Percentiles rank a stretch among this genome's conserved stretches.
phyloP scores from a whole-genome alignment of 2,797 vertebrate genomes.

The Rhabdomys pumilio region DNA sequence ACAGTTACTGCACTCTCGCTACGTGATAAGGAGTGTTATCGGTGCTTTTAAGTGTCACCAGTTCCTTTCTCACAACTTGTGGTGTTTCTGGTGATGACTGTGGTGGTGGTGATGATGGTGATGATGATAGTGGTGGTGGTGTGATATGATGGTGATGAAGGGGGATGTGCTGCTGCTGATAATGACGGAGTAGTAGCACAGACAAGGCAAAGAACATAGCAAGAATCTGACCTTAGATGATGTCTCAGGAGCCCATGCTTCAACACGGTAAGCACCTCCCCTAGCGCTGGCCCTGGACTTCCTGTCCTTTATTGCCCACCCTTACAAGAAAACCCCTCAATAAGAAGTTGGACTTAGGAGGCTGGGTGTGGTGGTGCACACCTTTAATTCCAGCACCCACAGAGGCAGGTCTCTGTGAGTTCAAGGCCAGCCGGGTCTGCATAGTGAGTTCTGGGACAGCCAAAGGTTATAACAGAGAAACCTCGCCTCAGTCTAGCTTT shows the following conservation, averaged over 20 bases:
- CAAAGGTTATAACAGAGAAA: too few relatives aligned
- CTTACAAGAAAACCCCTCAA: neutral
- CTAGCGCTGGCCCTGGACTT: neutral
- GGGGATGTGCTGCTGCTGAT: too few relatives aligned
- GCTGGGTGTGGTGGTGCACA: too few relatives aligned
- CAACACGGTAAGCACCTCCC: neutral
- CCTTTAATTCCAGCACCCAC: too few relatives aligned
- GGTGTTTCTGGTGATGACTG: neutral
- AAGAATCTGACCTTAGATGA: neutral
- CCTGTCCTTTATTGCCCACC: neutral
- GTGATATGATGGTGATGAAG: neutral
- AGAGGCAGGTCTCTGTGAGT: too few relatives aligned
- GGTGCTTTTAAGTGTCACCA: neutral
- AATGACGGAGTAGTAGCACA: neutral
- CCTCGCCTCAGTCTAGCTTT: neutral
- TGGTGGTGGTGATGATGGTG: neutral
- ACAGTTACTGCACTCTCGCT: neutral
- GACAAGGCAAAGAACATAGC: constrained; percentile 18
- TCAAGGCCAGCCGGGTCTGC: too few relatives aligned
- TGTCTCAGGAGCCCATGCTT: neutral
- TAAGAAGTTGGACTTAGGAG: neutral
- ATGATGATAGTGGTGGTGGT: neutral
- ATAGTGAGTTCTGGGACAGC: too few relatives aligned
- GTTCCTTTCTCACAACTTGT: neutral
- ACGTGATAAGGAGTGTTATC: neutral